These are phyloP conservation scores for Blennius ocellaris DNA, from an alignment of 2,113 vertebrate genomes.

Conservation along the genomic window DNA sequence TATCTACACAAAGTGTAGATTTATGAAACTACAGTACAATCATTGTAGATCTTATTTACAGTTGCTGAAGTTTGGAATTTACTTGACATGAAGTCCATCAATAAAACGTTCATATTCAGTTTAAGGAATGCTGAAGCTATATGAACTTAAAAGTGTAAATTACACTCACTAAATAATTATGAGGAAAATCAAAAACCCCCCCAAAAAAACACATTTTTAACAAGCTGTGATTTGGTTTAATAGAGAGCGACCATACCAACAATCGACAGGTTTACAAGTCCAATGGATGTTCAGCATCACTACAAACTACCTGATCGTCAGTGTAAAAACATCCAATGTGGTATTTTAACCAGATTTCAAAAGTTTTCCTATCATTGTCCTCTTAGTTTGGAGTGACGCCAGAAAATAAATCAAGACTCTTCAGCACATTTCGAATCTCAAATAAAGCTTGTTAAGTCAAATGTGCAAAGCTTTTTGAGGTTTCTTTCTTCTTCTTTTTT, in stretches of 20 bases:
- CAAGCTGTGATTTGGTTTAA: neutral
- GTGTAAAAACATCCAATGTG: neutral
- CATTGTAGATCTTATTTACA: conserved; percentile 85
- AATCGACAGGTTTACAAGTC: conserved; percentile 36
- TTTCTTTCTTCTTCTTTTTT: conserved; percentile 50
- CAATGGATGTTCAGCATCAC: conserved; percentile 4
- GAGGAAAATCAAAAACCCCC: neutral
- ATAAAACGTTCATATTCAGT: conserved; percentile 27
- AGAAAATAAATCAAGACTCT: conserved; percentile 55
- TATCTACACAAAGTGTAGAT: conserved; percentile 84
- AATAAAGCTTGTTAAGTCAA: conserved; percentile 58
- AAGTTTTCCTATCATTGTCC: conserved; percentile 44
- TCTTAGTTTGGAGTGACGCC: conserved; percentile 52
- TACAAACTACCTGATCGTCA: conserved; percentile 27
- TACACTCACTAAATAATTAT: conserved; percentile 2
- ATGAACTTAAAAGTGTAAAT: conserved; percentile 31
- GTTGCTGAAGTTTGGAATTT: conserved; percentile 73
- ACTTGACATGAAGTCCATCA: conserved; percentile 56
- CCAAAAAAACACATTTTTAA: conserved; percentile 15
- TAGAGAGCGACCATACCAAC: neutral
- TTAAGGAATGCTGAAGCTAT: conserved; percentile 55
- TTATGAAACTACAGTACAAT: conserved; percentile 86
- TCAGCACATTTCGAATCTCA: conserved; percentile 67
- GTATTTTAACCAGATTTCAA: conserved; percentile 34
- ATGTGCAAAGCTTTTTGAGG: conserved; percentile 66